A percentile compares a stretch with the other conserved stretches of the same genome.
Evolutionary conservation across 2,888 invertebrate genomes (phyloP).

Genomic region (Tridacna crocea): DNA sequence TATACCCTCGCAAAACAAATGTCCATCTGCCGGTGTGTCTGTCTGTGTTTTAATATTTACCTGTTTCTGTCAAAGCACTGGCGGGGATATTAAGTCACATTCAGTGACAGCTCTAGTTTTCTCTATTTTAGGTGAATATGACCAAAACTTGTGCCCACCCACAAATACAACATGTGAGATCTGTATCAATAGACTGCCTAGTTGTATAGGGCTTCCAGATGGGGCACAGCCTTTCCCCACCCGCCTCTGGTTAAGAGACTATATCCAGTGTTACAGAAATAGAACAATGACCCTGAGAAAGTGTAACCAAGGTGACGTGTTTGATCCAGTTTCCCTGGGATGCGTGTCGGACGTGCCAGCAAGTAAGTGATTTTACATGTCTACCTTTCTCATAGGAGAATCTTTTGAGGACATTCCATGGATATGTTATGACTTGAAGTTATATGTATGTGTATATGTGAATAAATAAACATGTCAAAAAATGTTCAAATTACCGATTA

Average conservation of each 20-base stretch:
- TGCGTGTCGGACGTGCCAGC: slow-evolving; percentile 47
- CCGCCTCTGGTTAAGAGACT: slow-evolving; percentile 54
- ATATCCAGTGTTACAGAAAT: slow-evolving; percentile 58
- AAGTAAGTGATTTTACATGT: slow-evolving; percentile 23
- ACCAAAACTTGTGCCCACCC: slow-evolving; percentile 52
- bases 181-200: slow-evolving; percentile 56
- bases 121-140: slow-evolving; percentile 59
- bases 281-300: slow-evolving; percentile 53
- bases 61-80: too few species aligned
- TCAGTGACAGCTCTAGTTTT: too few species aligned
- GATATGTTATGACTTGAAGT: too few species aligned
- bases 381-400: too few species aligned
- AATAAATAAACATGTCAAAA: too few species aligned
- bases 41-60: too few species aligned
- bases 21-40: too few species aligned
- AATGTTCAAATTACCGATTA: too few species aligned
- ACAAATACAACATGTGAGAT: slow-evolving; percentile 38
- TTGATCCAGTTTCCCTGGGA: slow-evolving; percentile 44
- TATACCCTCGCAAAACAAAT: too few species aligned
- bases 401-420: too few species aligned
- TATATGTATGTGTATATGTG: too few species aligned
- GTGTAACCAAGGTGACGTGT: slow-evolving; percentile 46
- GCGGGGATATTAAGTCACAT: too few species aligned
- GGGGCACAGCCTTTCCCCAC: slow-evolving; percentile 59
- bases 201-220: slow-evolving; percentile 55